Conservation (phyloP, 2,888 invertebrate species). For the Nemotelus nigrinus region DNA sequence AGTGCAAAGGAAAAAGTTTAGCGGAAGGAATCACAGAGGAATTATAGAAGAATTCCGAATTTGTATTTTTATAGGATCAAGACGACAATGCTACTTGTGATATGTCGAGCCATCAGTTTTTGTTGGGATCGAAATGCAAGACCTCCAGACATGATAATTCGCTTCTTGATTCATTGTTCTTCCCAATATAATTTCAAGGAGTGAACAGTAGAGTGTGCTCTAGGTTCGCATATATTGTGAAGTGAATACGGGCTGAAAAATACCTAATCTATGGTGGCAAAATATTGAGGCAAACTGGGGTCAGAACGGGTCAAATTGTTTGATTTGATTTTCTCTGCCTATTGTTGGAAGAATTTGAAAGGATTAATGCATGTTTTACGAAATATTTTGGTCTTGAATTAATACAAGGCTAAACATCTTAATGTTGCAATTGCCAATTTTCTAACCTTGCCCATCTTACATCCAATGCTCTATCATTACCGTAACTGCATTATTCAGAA, state of each 20-base stretch:
- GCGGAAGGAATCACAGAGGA: neutral
- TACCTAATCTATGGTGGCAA: too few relatives aligned
- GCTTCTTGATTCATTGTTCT: conserved; percentile 4
- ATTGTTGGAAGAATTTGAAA: too few relatives aligned
- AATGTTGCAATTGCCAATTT: neutral
- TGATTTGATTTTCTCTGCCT: too few relatives aligned
- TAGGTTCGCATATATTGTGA: too few relatives aligned
- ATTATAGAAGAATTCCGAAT: neutral
- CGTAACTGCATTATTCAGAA: neutral
- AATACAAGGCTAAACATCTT: too few relatives aligned
- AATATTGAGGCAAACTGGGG: too few relatives aligned
- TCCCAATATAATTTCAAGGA: neutral
- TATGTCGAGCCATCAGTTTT: too few relatives aligned
- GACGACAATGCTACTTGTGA: neutral
- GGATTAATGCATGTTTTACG: too few relatives aligned
- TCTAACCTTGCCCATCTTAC: neutral
- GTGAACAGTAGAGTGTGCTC: neutral
- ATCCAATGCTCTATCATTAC: neutral
- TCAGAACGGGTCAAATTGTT: too few relatives aligned
- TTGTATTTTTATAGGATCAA: neutral
- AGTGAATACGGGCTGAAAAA: too few relatives aligned
- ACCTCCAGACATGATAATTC: conserved; percentile 44
- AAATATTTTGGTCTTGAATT: too few relatives aligned
- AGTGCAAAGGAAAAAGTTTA: too few relatives aligned
- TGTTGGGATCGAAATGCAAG: conserved; percentile 24